Percentiles rank a stretch among this genome's conserved stretches.
Evolutionary conservation across 2,888 invertebrate species (phyloP).

Genomic region (Halocaridina rubra): DNA sequence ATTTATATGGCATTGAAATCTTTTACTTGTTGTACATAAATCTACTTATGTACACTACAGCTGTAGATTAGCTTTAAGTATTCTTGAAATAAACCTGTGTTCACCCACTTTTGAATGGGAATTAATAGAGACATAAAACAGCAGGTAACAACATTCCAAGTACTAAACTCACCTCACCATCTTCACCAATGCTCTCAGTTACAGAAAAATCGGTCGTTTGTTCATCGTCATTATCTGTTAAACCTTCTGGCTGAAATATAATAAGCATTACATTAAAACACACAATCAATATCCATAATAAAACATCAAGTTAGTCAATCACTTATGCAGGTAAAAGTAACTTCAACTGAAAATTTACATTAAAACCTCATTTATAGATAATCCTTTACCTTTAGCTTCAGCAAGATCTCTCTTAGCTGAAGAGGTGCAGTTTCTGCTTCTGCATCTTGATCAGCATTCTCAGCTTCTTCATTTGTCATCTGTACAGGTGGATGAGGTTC

Average conservation of each 20-base stretch:
- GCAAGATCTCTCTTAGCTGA: constrained; percentile 34
- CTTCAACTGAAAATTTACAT: not conserved
- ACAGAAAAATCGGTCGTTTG: constrained; percentile 25
- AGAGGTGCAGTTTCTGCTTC: constrained; percentile 41
- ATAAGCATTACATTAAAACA: not conserved
- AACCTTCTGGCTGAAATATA: constrained; percentile 37
- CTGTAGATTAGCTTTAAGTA: not conserved
- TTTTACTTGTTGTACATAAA: not conserved
- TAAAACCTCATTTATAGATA: too few species aligned
- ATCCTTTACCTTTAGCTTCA: constrained; percentile 49
- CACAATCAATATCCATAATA: not conserved
- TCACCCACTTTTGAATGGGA: too few species aligned
- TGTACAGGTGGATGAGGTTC: not conserved
- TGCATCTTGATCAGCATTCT: constrained; percentile 3
- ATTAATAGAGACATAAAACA: not conserved
- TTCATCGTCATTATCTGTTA: constrained; percentile 46
- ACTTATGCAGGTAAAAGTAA: not conserved
- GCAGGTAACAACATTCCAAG: too few species aligned
- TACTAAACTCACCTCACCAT: constrained; percentile 6
- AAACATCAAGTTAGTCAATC: not conserved
- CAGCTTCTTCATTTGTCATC: not conserved
- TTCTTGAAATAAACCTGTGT: not conserved
- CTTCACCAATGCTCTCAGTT: constrained; percentile 26
- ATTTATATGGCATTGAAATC: not conserved
- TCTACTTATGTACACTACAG: not conserved